Conservation (phyloP, 2,113 vertebrate species). For the Sphyrna mokarran region DNA sequence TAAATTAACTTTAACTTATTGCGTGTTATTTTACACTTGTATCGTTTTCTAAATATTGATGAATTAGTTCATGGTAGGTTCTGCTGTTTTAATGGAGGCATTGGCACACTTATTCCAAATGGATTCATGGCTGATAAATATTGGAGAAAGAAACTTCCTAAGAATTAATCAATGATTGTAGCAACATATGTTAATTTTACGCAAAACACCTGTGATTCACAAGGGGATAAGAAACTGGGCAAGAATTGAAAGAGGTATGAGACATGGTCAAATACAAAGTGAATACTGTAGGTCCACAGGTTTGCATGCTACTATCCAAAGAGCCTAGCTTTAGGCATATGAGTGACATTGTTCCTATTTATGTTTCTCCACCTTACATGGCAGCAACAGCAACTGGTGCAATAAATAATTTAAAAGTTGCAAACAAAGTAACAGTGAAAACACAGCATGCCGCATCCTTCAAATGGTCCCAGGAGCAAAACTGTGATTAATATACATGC, state of each 20-base stretch:
- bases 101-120: neutral
- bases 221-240: neutral
- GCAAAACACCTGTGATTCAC: neutral
- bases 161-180: neutral
- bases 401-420: neutral
- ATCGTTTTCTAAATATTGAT: neutral
- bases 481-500: neutral
- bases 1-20: neutral
- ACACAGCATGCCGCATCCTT: neutral
- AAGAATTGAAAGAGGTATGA: neutral
- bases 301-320: neutral
- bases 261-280: neutral
- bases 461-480: neutral
- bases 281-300: neutral
- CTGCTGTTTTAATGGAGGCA: neutral
- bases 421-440: neutral
- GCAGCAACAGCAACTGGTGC: neutral
- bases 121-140: neutral
- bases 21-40: neutral
- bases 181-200: neutral
- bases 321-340: neutral
- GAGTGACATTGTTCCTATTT: neutral
- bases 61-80: neutral
- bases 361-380: neutral
- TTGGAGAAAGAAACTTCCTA: neutral